phyloP scores from a whole-genome alignment of 2,888 invertebrate genomes.

The Theristus sp. region DNA sequence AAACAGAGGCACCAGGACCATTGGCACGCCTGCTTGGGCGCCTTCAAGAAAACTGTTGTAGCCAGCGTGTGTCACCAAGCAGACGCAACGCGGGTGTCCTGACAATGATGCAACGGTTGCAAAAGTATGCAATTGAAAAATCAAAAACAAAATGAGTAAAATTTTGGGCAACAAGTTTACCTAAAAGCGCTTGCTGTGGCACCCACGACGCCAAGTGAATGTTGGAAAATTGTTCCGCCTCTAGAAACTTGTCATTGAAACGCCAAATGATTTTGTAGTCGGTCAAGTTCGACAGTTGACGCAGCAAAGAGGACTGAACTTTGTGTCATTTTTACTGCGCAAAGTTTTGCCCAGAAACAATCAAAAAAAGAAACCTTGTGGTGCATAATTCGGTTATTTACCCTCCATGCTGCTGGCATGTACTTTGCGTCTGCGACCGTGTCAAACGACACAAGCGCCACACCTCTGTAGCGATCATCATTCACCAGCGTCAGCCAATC shows the following conservation, averaged over 20 bases:
- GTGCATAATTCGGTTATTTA: not conserved
- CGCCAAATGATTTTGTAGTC: not conserved
- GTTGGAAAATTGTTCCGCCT: not conserved
- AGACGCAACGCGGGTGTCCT: not conserved
- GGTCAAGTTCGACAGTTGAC: not conserved
- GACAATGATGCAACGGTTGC: not conserved
- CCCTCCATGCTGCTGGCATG: not conserved
- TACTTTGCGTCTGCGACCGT: not conserved
- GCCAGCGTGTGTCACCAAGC: not conserved
- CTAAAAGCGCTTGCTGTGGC: not conserved
- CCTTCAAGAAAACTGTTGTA: not conserved
- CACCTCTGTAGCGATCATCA: not conserved
- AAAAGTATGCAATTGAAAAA: not conserved
- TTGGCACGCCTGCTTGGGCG: not conserved
- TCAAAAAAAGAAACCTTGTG: not conserved
- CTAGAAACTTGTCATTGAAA: not conserved
- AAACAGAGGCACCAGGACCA: not conserved
- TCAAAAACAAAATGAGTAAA: not conserved
- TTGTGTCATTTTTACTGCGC: not conserved
- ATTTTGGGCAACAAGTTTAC: not conserved
- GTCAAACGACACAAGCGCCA: not conserved
- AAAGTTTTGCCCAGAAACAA: not conserved
- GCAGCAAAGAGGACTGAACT: not conserved
- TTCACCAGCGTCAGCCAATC: not conserved
- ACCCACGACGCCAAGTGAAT: not conserved